These are phyloP conservation scores for Stomatorhinus ivindoensis DNA, from an alignment of 2,113 vertebrate genomes.

Conservation along the genomic window DNA sequence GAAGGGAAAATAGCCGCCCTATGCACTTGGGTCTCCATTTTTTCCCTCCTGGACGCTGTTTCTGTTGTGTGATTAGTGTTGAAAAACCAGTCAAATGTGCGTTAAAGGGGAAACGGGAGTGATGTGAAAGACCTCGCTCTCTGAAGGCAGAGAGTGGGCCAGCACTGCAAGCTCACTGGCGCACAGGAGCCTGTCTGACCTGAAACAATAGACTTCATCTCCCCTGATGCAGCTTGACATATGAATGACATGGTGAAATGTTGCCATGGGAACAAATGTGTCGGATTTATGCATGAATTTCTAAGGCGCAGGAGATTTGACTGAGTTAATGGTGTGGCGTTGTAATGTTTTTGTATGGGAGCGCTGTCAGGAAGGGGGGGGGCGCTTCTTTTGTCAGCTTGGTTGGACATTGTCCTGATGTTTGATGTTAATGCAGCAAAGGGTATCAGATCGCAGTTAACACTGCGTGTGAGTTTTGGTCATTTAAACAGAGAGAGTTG, in stretches of 20 bases:
- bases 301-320: constrained; percentile 85
- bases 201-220: constrained; percentile 96
- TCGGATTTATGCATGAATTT: constrained; percentile 98
- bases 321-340: constrained; percentile 67
- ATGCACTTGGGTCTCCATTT: constrained; percentile 34
- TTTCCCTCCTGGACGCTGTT: constrained; percentile 6
- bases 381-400: constrained; percentile 19
- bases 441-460: constrained; percentile 45
- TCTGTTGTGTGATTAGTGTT: constrained; percentile 58
- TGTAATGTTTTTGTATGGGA: constrained; percentile 64
- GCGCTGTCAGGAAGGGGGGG: constrained; percentile 40
- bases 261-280: constrained; percentile 98
- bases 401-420: constrained; percentile 48
- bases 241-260: constrained; percentile 98
- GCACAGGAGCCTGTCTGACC: constrained; percentile 74
- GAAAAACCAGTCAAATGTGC: constrained; percentile 49
- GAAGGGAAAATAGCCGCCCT: constrained; percentile 52
- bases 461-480: constrained; percentile 31
- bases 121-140: constrained; percentile 56
- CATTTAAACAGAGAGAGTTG: constrained; percentile 38
- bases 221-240: constrained; percentile 97
- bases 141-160: constrained; percentile 27
- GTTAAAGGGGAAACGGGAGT: constrained; percentile 53
- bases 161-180: constrained; percentile 55
- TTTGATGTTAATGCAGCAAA: constrained; percentile 52